Evolutionary conservation across 2,888 invertebrate genomes (phyloP), one percentile per base, ranked within the genome.

Genomic region (Lasioglossum leucozonium): DNA sequence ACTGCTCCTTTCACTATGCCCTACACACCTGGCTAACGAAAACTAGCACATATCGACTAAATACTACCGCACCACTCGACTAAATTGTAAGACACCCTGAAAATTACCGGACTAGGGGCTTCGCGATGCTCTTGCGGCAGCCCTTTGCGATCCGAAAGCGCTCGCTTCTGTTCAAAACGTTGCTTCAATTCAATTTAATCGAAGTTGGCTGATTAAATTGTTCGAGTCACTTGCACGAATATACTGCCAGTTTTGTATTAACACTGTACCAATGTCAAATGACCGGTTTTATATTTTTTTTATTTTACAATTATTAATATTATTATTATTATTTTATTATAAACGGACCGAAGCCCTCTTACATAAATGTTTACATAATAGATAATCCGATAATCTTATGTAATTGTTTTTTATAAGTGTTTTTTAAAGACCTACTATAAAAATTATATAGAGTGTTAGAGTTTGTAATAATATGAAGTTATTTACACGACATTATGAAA

Each of bases 41-140:
- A 78, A 58, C 55, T 44, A n/a, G 44, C n/a, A n/a, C n/a, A n/a
- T 71, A 80, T 71, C 75, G 42, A 80, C 65, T 65, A 30, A 65
- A 26, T 58, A 13, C 58, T 26, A 13, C 13, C 1, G 13, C 13
- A 47, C 22, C 22, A 51, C 22, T 22, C 22, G 22, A 51, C 22
- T n/a, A 62, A 30, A 62, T 30, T 62, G 58, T 30, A 62, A 62
- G 16, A n/a, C 4, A 62, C 16, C 30, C 58, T 62, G 58, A 26
- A 11, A 58, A 58, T 58, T 58, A 16, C 58, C 11, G 58, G 58
- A 58, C 26, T 13, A 11, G 26, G 26, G n/a, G 58, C 58, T 26
- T 58, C 26, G n/a, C 16, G 6, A 26, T 58, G 13, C 13, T 26
- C 26, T 16, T 26, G 13, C n/a, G 26, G 0, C 22, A 51, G 22